phyloP scores from a whole-genome alignment of 2,797 vertebrate genomes.

The Molossus molossus region DNA sequence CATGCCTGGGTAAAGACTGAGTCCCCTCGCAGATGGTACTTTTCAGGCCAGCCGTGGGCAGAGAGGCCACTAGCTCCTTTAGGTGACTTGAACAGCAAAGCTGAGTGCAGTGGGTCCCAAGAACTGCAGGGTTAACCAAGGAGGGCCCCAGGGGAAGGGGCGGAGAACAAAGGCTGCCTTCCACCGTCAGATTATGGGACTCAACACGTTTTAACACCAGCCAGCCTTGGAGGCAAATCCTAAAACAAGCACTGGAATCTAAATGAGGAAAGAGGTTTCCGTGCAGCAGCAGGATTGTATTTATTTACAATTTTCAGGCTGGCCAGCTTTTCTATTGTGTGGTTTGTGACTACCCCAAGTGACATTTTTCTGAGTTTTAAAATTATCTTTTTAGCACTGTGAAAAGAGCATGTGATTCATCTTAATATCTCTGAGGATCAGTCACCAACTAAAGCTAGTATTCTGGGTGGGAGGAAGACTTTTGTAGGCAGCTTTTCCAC shows the following conservation, averaged over 20 bases:
- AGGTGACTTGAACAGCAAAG: constrained; percentile 63
- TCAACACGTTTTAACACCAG: constrained; percentile 62
- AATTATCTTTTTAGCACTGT: constrained; percentile 80
- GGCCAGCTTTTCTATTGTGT: constrained; percentile 68
- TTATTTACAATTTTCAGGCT: constrained; percentile 83
- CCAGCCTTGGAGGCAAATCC: constrained; percentile 41
- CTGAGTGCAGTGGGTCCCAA: background rate
- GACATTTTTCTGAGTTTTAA: constrained; percentile 85
- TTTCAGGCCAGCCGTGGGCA: constrained; percentile 43
- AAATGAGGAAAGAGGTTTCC: constrained; percentile 60
- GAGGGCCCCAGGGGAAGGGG: constrained; percentile 60
- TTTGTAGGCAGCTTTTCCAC: constrained; percentile 81
- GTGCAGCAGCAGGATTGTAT: constrained; percentile 69
- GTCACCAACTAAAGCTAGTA: constrained; percentile 73
- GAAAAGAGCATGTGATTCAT: constrained; percentile 85
- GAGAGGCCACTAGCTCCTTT: background rate
- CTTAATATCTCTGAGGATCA: constrained; percentile 80
- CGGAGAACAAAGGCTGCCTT: constrained; percentile 58
- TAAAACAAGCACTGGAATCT: constrained; percentile 51
- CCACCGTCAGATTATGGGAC: constrained; percentile 38
- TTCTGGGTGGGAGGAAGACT: constrained; percentile 83
- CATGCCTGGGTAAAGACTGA: constrained; percentile 52
- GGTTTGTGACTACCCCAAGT: constrained; percentile 70
- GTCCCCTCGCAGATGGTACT: constrained; percentile 28
- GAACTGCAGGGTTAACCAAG: constrained; percentile 42